A percentile compares a stretch with the other conserved stretches of the same genome.
Conservation (phyloP, 2,888 invertebrate species). For the Leptopilina myrica region DNA sequence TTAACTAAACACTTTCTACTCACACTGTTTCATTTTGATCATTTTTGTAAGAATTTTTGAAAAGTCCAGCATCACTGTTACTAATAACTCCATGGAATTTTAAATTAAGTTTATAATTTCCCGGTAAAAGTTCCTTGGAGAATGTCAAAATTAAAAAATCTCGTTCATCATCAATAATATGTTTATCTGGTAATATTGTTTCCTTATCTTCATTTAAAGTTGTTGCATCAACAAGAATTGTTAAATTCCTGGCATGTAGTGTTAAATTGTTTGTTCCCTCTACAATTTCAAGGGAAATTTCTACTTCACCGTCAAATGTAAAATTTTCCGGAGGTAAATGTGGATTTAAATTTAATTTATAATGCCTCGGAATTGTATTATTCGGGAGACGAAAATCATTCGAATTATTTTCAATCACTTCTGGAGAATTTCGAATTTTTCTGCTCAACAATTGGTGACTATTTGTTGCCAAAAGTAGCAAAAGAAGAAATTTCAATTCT, state of each 20-base stretch:
- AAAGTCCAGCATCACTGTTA: background rate
- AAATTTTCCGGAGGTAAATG: constrained; percentile 73
- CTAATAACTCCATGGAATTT: background rate
- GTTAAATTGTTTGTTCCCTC: constrained; percentile 11
- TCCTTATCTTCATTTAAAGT: background rate
- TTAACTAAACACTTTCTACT: background rate
- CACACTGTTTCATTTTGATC: background rate
- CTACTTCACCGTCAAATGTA: constrained; percentile 50
- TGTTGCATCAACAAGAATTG: background rate
- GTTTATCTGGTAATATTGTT: background rate
- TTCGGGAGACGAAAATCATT: constrained; percentile 78
- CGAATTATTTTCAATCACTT: background rate
- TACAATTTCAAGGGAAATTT: constrained; percentile 47
- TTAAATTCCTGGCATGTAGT: constrained; percentile 48
- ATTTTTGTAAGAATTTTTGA: background rate
- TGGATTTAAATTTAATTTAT: constrained; percentile 78
- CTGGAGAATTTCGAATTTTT: background rate
- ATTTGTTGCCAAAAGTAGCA: background rate
- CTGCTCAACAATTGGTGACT: background rate
- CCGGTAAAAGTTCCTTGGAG: background rate
- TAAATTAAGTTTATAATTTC: constrained; percentile 1
- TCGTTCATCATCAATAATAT: constrained; percentile 25
- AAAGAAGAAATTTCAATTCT: background rate
- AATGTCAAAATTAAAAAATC: constrained; percentile 32
- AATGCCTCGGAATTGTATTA: constrained; percentile 77